These are phyloP conservation scores for Phocoena phocoena DNA, from an alignment of 2,113 vertebrate genomes.

Conservation along the genomic window DNA sequence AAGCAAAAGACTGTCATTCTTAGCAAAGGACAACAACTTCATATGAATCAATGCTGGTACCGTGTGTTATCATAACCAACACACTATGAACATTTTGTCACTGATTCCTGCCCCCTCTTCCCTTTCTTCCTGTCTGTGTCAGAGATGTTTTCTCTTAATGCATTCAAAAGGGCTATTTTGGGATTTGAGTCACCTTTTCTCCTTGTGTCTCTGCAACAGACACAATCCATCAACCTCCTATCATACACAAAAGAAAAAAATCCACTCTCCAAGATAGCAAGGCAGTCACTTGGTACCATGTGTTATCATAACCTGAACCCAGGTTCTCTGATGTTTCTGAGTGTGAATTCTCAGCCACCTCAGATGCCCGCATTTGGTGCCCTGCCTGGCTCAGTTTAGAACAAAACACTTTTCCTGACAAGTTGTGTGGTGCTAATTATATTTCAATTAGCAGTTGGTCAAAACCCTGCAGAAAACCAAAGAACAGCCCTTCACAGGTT, in stretches of 20 bases:
- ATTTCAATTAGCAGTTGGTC: conserved; percentile 2
- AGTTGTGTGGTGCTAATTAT: conserved; percentile 20
- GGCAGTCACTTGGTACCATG: neutral
- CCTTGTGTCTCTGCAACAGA: conserved; percentile 72
- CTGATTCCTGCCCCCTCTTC: conserved; percentile 57
- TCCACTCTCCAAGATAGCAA: conserved; percentile 56
- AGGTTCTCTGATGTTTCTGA: conserved; percentile 64
- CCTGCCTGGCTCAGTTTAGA: conserved; percentile 29
- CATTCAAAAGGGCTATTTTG: conserved; percentile 75
- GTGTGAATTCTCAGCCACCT: conserved; percentile 56
- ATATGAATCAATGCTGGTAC: conserved; percentile 72
- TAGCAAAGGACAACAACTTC: conserved; percentile 63
- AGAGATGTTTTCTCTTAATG: conserved; percentile 72
- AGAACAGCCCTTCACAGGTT: neutral
- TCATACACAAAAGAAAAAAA: conserved; percentile 56
- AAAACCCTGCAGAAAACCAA: neutral
- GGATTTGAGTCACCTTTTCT: conserved; percentile 74
- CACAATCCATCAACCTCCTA: conserved; percentile 73
- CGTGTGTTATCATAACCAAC: neutral
- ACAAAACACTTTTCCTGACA: conserved; percentile 25
- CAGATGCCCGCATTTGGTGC: conserved; percentile 34
- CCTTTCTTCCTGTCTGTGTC: conserved; percentile 75
- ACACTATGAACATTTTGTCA: conserved; percentile 62
- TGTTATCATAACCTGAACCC: conserved; percentile 34
- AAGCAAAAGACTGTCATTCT: conserved; percentile 65